phyloP scores from a whole-genome alignment of 2,113 vertebrate species.

The Calcarius ornatus region DNA sequence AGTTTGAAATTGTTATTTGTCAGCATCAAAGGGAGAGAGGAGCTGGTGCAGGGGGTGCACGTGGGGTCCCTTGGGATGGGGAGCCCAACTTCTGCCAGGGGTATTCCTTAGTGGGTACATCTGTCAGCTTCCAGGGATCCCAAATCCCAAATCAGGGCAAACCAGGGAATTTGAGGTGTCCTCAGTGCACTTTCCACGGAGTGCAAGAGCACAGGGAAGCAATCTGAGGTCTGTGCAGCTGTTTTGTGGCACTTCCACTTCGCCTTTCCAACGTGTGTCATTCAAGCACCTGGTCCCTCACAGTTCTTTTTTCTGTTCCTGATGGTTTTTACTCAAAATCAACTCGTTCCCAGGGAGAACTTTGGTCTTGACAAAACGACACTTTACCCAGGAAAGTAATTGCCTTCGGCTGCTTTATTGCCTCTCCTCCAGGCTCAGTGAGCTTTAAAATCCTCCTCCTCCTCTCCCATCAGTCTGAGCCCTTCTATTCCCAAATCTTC shows the following conservation, averaged over 20 bases:
- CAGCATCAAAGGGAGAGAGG: not conserved
- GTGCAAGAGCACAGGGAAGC: rapidly evolving
- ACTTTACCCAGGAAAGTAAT: not conserved
- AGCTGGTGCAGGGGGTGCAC: not conserved
- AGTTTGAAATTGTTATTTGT: conserved; percentile 62
- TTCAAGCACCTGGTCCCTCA: not conserved
- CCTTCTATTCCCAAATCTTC: not conserved
- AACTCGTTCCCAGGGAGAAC: not conserved
- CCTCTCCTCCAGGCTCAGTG: not conserved
- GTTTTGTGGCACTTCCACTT: not conserved
- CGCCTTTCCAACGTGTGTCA: not conserved
- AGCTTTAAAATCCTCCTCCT: not conserved
- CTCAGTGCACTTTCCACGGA: rapidly evolving
- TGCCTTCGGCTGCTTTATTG: conserved; percentile 5
- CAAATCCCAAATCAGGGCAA: not conserved
- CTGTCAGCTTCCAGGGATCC: not conserved
- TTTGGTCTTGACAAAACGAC: not conserved
- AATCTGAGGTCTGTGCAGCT: not conserved
- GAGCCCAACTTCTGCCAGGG: not conserved
- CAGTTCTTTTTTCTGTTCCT: not conserved
- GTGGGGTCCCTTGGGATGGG: not conserved
- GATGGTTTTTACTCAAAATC: not conserved
- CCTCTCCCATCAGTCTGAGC: not conserved
- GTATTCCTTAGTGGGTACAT: rapidly evolving
- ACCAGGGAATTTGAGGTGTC: rapidly evolving